Conservation (phyloP, 2,113 vertebrate genomes). For the Hypocryptadius cinnamomeus region DNA sequence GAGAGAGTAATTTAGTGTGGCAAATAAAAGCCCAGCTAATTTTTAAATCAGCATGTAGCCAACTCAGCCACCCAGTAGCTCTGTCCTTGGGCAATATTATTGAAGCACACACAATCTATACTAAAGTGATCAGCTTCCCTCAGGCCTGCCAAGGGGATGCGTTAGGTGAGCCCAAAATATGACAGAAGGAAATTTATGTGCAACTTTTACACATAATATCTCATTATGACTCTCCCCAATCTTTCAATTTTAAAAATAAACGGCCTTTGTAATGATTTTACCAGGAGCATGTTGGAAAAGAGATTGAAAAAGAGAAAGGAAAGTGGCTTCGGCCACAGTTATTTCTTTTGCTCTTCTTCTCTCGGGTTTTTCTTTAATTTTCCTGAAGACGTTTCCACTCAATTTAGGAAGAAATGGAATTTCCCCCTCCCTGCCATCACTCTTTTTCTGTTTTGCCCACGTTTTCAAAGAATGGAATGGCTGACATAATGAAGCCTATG, state of each 20-base stretch:
- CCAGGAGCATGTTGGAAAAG: slow-evolving; percentile 71
- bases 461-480: slow-evolving; percentile 40
- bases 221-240: slow-evolving; percentile 83
- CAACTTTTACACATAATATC: slow-evolving; percentile 87
- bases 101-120: slow-evolving; percentile 79
- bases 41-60: slow-evolving; percentile 81
- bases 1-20: slow-evolving; percentile 69
- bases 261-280: slow-evolving; percentile 83
- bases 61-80: slow-evolving; percentile 80
- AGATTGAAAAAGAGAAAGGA: slow-evolving; percentile 74
- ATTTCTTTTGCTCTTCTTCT: slow-evolving; percentile 55
- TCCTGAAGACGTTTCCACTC: slow-evolving; percentile 46
- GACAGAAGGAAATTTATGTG: slow-evolving; percentile 87
- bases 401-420: slow-evolving; percentile 63
- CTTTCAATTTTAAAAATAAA: slow-evolving; percentile 87
- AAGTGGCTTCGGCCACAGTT: slow-evolving; percentile 55
- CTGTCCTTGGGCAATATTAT: slow-evolving; percentile 81
- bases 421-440: slow-evolving; percentile 33
- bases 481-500: slow-evolving; percentile 41
- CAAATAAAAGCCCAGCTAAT: slow-evolving; percentile 80
- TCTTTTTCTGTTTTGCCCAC: slow-evolving; percentile 10
- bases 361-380: slow-evolving; percentile 60
- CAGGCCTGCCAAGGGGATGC: slow-evolving; percentile 74
- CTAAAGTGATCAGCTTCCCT: slow-evolving; percentile 80
- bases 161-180: slow-evolving; percentile 79